phyloP scores from a whole-genome alignment of 1,140 invertebrate species.

The Leptoteleia sp. region DNA sequence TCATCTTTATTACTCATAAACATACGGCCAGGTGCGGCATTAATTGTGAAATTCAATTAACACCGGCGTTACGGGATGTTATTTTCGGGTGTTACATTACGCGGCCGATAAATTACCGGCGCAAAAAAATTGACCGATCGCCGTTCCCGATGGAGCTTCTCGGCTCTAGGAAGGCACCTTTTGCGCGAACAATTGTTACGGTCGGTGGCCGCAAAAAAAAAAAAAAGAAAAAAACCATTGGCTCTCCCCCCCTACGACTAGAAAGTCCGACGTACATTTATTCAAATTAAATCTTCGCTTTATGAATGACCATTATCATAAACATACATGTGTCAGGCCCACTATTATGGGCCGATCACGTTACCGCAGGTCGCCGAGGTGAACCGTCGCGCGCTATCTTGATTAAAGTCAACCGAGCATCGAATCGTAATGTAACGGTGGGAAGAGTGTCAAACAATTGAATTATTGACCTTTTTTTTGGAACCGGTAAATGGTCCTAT shows the following conservation, averaged over 20 bases:
- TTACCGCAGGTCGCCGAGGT: not conserved
- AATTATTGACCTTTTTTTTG: conserved; percentile 5
- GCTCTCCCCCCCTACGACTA: not conserved
- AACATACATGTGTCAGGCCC: conserved; percentile 9
- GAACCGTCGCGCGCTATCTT: conserved; percentile 1
- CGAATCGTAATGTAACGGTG: not conserved
- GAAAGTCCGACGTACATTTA: not conserved
- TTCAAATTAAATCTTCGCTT: conserved; percentile 8
- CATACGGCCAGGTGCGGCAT: conserved; percentile 33
- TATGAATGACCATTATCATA: conserved; percentile 15
- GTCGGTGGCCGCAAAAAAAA: not conserved
- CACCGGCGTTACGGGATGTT: conserved; percentile 33
- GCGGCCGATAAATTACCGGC: conserved; percentile 8
- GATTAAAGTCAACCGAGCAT: conserved; percentile 1
- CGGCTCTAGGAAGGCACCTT: not conserved
- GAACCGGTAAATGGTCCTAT: no score
- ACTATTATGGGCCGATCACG: conserved; percentile 13
- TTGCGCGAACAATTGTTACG: not conserved
- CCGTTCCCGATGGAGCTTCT: not conserved
- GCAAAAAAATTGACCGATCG: conserved; percentile 8
- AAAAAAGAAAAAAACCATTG: no score
- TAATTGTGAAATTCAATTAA: conserved; percentile 64
- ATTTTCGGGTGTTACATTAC: conserved; percentile 32
- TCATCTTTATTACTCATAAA: conserved; percentile 66
- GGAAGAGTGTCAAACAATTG: not conserved